Base-by-base conservation (phyloP, 2,797 vertebrate species). In the Apogon hyalosoma region DNA sequence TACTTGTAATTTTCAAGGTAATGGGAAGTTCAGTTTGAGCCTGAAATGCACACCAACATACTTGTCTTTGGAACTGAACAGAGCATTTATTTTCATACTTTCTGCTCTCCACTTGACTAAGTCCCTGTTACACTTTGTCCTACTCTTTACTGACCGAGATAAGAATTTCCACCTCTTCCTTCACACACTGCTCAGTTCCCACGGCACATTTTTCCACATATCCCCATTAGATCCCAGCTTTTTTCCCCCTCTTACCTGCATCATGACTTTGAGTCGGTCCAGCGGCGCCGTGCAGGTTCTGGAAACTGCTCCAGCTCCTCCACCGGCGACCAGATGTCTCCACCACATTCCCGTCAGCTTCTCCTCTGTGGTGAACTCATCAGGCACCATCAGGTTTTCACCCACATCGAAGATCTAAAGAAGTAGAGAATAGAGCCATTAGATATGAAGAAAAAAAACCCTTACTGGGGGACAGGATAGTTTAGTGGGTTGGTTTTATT, bases 281-380 rank as follows among this genome's bases (percentile, higher is more conserved):
- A 99, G 90, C 0, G 97, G 98, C 1, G 97, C 97, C 0, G 97
- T 99, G 74, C 93, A 98, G 9, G 96, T 97, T 71, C 98, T 94
- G 0, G 98, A 99, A 13, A 98, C 94, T 0, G 93, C 96, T 14
- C 97, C 98, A 0, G 97, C 97, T 55, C 93, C 96, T 14, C 97
- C 98, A 39, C 98, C 98, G 0, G 97, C 97, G 7, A 96, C 96
- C 75, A 99, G 93, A 73, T 98, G 97, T 49, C 96, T 93, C 97
- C 97, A 99, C 97, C 95, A 98, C 95, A 97, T 96, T 2, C 98
- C 98, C 0, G 96, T 98, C 88, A 92, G 92, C 72, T 94, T 96
- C 86, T 99, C 98, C 77, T 99, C 96, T 7, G 92, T 79, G 0
- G 97, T 98, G 92, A 98, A 99, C 48, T 99, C 97, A 63, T 99